Conservation (phyloP, 2,797 vertebrate genomes). For the Acipenser ruthenus region DNA sequence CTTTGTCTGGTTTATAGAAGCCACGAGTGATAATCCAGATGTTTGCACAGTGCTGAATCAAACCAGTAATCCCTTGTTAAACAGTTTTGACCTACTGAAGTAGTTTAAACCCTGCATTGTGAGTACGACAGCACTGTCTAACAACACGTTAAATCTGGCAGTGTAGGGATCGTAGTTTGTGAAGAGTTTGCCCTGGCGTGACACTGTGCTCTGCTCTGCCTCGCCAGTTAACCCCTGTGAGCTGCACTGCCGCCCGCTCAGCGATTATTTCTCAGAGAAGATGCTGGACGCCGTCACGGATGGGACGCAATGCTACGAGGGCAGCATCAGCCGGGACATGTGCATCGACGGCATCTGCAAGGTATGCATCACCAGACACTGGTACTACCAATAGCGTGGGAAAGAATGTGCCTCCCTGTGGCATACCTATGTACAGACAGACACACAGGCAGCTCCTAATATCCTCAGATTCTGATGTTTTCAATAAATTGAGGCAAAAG, state of each 20-base stretch:
- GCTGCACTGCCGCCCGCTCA: constrained; percentile 79
- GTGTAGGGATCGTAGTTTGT: neutral
- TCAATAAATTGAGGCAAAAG: no score
- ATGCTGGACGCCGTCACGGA: constrained; percentile 78
- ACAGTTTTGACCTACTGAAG: no score
- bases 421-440: no score
- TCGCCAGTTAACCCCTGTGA: constrained; percentile 79
- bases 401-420: no score
- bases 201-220: neutral
- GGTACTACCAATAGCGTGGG: neutral
- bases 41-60: neutral
- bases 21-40: neutral
- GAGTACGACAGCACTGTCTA: no score
- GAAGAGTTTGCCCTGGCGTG: neutral
- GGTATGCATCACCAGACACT: constrained; percentile 49
- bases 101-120: no score
- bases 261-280: constrained; percentile 77
- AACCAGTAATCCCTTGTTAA: neutral
- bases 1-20: neutral
- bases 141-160: neutral
- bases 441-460: no score
- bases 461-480: no score
- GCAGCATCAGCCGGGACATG: constrained; percentile 65
- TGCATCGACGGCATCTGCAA: constrained; percentile 95
- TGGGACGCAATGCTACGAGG: constrained; percentile 77